Percentiles rank a stretch among this genome's conserved stretches.
phyloP scores from a whole-genome alignment of 2,113 vertebrate species.

The Eurystomus gularis region DNA sequence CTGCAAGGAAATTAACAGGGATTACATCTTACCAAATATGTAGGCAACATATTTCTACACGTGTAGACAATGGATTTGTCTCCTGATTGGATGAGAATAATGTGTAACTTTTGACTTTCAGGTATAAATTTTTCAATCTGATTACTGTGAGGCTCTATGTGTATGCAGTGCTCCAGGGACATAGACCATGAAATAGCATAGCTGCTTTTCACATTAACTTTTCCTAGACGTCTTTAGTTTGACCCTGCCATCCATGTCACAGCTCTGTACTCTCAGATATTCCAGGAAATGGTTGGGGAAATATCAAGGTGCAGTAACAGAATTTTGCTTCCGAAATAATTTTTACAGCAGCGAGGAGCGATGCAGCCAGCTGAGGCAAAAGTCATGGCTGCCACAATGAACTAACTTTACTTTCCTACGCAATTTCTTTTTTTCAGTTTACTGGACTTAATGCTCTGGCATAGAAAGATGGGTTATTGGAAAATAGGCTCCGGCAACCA shows the following conservation, averaged over 20 bases:
- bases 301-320: background rate
- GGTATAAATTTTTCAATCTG: background rate
- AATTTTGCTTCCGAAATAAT: background rate
- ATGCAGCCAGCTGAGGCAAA: background rate
- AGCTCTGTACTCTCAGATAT: background rate
- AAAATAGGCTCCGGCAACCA: background rate
- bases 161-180: background rate
- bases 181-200: background rate
- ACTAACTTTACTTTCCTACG: background rate
- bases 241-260: background rate
- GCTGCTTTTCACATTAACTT: background rate
- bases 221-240: background rate
- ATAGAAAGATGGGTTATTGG: background rate
- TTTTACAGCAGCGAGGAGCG: background rate
- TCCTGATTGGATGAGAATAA: background rate
- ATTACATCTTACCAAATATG: background rate
- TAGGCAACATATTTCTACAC: background rate
- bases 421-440: constrained; percentile 12
- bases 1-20: background rate
- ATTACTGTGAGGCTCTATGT: background rate
- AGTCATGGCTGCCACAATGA: background rate
- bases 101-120: background rate
- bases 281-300: background rate
- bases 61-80: background rate
- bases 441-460: background rate